Evolutionary conservation across 1,140 invertebrate species (phyloP), one percentile per base, ranked within the genome.

Genomic region (Tetraneura akinire): DNA sequence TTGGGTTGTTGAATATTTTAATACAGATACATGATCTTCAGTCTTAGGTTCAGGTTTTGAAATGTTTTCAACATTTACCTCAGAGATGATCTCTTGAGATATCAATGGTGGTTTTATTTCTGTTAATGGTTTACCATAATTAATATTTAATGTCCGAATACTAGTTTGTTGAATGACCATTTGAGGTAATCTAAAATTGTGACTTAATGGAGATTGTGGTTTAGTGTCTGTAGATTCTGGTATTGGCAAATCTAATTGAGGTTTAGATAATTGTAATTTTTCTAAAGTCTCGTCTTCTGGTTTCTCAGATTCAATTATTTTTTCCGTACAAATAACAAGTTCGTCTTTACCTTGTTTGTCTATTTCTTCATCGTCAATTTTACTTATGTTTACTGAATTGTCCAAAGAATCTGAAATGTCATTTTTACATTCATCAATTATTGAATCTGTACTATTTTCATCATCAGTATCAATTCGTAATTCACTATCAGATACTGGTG

Each of bases 391-490:
- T 68, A 86, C 89, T 21, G 88, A 87, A 49, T 88, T 88, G 83
- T 88, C 87, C 3, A 88, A 86, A 55, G 87, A 87, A 49, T 85
- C 85, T 66, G 86, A 84, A 82, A 88, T 11, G 9, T 68, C 37
- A 68, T 23, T 70, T 8, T 68, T 70, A 53, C 62, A 37, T 68
- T 80, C 64, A 26, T 80, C 64, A 18, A 66, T 87, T 37, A 86
- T 82, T 88, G 88, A 80, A 80, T 89, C 89, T 73, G 87, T 87
- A n/a, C 87, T 88, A 83, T 94, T 93, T 83, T 94, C 92, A 11
- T 91, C 93, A 83, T 95, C 93, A 1, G 93, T 94, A 85, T 95
- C 94, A 78, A 95, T 95, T 84, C 94, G 91, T 10, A 95, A 85
- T 84, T 93, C 93, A 82, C 91, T 90, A 84, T 95, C 93, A 45